Conservation (phyloP, 2,113 vertebrate species). For the Enhydra lutris region DNA sequence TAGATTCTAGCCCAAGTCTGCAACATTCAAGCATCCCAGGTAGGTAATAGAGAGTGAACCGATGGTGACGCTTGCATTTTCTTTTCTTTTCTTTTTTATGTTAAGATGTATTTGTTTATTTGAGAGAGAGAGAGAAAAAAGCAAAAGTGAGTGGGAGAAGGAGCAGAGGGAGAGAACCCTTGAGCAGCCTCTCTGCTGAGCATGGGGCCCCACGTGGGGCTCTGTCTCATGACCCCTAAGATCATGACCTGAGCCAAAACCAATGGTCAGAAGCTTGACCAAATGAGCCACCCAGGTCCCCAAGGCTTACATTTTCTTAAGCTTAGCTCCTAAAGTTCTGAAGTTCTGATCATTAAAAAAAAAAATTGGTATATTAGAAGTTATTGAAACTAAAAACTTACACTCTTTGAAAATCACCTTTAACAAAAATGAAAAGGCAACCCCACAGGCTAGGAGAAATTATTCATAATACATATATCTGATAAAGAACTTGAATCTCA, state of each 20-base stretch:
- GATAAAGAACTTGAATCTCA: background rate
- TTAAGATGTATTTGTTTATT: background rate
- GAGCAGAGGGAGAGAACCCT: background rate
- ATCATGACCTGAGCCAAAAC: background rate
- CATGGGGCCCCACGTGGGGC: too few species aligned
- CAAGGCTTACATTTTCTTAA: background rate
- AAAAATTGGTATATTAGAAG: background rate
- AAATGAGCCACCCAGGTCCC: background rate
- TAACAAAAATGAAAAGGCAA: conserved; percentile 20
- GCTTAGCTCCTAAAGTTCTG: background rate
- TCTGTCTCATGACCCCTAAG: background rate
- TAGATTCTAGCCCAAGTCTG: background rate
- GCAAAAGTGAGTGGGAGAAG: background rate
- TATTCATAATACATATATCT: background rate
- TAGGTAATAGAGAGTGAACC: background rate
- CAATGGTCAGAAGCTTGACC: background rate
- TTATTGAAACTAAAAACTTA: conserved; percentile 8
- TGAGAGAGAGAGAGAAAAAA: background rate
- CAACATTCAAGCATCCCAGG: background rate
- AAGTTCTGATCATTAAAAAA: background rate
- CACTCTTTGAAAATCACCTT: background rate
- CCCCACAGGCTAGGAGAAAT: background rate
- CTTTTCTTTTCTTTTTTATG: background rate
- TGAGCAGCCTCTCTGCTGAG: background rate
- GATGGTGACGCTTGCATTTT: background rate